phyloP scores from a whole-genome alignment of 2,797 vertebrate genomes.

The Galagoides demidoff region DNA sequence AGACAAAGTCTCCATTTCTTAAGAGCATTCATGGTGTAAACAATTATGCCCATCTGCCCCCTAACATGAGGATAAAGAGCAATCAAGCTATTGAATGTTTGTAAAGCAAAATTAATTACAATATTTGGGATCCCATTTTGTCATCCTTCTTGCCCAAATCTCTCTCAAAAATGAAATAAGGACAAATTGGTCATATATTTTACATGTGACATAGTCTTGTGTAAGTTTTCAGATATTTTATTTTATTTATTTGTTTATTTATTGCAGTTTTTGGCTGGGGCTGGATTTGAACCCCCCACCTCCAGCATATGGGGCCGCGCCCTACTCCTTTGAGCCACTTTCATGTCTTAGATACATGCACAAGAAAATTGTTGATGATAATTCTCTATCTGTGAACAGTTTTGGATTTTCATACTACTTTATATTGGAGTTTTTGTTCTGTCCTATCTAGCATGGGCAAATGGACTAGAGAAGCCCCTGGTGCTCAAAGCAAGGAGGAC shows the following conservation, averaged over 20 bases:
- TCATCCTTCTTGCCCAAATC: neutral
- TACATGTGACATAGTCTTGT: neutral
- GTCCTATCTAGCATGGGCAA: neutral
- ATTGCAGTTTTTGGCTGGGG: too few relatives aligned
- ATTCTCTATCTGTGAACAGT: neutral
- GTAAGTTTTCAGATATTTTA: neutral
- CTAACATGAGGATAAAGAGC: constrained; percentile 38
- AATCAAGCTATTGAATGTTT: constrained; percentile 68
- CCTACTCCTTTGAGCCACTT: neutral
- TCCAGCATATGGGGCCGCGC: too few relatives aligned
- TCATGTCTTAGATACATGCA: neutral
- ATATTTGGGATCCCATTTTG: constrained; percentile 8
- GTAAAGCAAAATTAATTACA: constrained; percentile 70
- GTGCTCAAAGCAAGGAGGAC: neutral
- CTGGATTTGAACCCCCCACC: too few relatives aligned
- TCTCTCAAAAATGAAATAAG: constrained; percentile 36
- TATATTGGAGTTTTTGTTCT: neutral
- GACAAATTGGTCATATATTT: neutral
- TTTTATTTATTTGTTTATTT: too few relatives aligned
- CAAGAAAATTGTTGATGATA: neutral
- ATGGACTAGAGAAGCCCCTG: neutral
- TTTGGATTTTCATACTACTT: neutral
- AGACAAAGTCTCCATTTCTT: neutral
- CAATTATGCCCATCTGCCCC: constrained; percentile 56
- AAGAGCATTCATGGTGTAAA: constrained; percentile 39